Evolutionary conservation across 2,113 vertebrate species (phyloP).

Genomic region (Chamaea fasciata): DNA sequence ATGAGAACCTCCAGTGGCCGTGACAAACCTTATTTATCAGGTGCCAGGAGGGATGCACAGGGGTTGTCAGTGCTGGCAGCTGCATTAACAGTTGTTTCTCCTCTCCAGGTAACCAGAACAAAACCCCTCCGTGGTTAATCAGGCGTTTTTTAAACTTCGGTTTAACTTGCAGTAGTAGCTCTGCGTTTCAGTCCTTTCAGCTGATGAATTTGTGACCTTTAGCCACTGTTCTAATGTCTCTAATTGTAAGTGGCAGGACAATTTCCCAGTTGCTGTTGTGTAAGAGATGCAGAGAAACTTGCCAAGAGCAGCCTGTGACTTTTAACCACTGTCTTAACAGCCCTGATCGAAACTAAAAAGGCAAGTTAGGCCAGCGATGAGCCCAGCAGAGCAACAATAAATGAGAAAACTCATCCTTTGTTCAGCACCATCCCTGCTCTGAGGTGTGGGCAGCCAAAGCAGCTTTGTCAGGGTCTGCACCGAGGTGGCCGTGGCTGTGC

Average conservation of each 20-base stretch:
- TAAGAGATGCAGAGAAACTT: neutral
- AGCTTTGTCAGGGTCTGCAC: neutral
- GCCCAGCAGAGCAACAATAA: neutral
- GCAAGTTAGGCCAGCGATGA: neutral
- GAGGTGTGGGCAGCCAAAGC: neutral
- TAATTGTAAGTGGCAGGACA: conserved; percentile 29
- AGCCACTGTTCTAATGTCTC: neutral
- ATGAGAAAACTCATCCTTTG: neutral
- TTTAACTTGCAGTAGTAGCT: neutral
- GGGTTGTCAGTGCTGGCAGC: neutral
- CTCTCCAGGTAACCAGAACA: neutral
- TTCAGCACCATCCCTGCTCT: neutral
- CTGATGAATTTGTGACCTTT: conserved; percentile 31
- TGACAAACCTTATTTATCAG: neutral
- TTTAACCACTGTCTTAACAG: neutral
- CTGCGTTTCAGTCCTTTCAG: neutral
- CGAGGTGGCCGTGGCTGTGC: neutral
- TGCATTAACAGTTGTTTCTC: neutral
- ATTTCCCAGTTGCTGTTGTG: neutral
- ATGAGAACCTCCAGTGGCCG: neutral
- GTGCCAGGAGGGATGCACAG: neutral
- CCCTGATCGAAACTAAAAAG: neutral
- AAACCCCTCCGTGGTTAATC: neutral
- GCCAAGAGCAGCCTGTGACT: neutral
- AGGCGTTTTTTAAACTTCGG: neutral